Evolutionary conservation across 2,113 vertebrate genomes (phyloP).

Genomic region (Sitta europaea): DNA sequence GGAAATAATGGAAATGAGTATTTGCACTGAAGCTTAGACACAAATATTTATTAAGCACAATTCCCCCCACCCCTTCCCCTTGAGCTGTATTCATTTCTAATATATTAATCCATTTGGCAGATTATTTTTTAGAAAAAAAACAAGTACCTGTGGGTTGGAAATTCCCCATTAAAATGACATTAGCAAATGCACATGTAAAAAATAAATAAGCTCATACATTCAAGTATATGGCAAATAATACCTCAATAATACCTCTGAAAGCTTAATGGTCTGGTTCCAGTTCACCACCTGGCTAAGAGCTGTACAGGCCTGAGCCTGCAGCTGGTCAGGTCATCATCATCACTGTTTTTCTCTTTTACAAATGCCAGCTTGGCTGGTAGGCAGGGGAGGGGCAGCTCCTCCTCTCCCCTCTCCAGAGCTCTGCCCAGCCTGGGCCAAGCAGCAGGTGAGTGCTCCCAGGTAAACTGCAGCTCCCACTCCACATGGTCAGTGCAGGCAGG

Average conservation of each 20-base stretch:
- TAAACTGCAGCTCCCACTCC: background rate
- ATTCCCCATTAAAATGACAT: conserved; percentile 44
- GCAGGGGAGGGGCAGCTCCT: background rate
- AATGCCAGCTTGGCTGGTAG: background rate
- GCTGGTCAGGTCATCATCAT: background rate
- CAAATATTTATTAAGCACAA: conserved; percentile 71
- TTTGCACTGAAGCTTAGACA: background rate
- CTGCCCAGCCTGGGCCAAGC: background rate
- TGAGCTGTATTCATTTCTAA: background rate
- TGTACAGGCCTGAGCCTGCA: background rate
- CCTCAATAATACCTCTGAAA: conserved; percentile 23
- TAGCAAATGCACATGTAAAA: conserved; percentile 63
- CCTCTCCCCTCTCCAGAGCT: background rate
- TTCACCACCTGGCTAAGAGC: background rate
- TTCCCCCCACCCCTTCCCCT: background rate
- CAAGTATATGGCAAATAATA: conserved; percentile 64
- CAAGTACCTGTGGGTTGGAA: conserved; percentile 65
- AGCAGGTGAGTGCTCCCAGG: background rate
- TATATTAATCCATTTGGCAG: conserved; percentile 66
- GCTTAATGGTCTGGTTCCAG: conserved; percentile 38
- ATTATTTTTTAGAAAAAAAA: conserved; percentile 54
- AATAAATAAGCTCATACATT: conserved; percentile 73
- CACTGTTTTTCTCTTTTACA: background rate
- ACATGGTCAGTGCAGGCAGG: background rate
- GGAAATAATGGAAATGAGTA: background rate